A percentile compares a stretch with the other conserved stretches of the same genome.
These are phyloP conservation scores for Orcinus orca DNA, from an alignment of 2,113 vertebrate genomes.

Conservation along the genomic window DNA sequence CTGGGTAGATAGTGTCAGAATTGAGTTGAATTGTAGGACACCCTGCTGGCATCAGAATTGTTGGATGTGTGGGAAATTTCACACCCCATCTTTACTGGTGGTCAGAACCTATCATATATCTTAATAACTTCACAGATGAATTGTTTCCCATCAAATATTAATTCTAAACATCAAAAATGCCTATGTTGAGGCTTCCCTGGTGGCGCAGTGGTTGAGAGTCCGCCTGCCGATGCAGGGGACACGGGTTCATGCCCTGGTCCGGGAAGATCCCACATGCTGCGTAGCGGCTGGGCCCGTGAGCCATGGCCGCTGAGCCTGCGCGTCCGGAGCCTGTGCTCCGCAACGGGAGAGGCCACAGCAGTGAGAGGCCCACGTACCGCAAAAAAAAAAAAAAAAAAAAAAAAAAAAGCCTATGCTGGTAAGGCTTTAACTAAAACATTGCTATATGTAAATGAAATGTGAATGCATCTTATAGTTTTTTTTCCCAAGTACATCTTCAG, in stretches of 20 bases:
- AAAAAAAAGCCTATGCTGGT: neutral
- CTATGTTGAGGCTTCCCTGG: neutral
- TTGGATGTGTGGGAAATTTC: neutral
- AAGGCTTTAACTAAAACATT: constrained; percentile 15
- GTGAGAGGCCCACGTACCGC: too few species aligned
- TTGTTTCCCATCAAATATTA: neutral
- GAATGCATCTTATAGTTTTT: neutral
- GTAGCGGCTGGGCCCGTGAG: too few species aligned
- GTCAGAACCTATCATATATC: neutral
- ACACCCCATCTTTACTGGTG: neutral
- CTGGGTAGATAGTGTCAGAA: neutral
- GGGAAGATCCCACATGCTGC: too few species aligned
- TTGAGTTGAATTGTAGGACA: neutral
- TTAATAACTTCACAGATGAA: constrained; percentile 26
- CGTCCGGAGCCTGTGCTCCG: too few species aligned
- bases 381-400: too few species aligned
- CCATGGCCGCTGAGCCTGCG: too few species aligned
- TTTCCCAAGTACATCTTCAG: neutral
- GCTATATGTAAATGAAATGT: neutral
- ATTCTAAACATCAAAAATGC: neutral
- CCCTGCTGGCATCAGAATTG: neutral
- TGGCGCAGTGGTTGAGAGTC: too few species aligned
- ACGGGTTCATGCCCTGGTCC: too few species aligned
- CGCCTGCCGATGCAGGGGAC: too few species aligned
- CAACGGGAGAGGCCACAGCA: too few species aligned